Conservation (phyloP, 2,888 invertebrate genomes). For the Argynnis bischoffii region DNA sequence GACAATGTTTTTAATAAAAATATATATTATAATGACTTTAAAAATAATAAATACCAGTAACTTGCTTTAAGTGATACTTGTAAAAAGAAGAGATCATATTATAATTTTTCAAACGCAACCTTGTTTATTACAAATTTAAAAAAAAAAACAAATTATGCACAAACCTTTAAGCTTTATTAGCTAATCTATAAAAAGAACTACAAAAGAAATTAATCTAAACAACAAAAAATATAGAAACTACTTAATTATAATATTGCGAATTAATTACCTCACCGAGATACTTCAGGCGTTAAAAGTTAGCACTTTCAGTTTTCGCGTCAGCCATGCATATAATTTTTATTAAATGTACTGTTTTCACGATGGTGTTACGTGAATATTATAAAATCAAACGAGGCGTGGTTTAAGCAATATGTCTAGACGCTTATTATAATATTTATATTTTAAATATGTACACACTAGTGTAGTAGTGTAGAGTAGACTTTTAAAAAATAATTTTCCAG, state of each 20-base stretch:
- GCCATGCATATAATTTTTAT: constrained; percentile 13
- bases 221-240: not conserved
- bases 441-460: not conserved
- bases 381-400: constrained; percentile 1
- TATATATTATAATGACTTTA: too few relatives aligned
- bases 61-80: too few relatives aligned
- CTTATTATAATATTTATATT: not conserved
- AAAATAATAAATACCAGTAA: too few relatives aligned
- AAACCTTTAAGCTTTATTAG: too few relatives aligned
- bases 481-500: too few relatives aligned
- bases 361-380: not conserved
- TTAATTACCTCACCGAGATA: constrained; percentile 15
- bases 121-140: too few relatives aligned
- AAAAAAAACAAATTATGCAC: too few relatives aligned
- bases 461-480: not conserved
- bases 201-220: not conserved
- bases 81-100: too few relatives aligned
- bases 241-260: constrained; percentile 15
- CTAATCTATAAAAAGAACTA: not conserved
- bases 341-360: constrained; percentile 11
- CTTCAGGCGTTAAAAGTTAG: constrained; percentile 25
- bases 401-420: too few relatives aligned
- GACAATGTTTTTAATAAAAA: too few relatives aligned
- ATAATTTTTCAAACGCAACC: too few relatives aligned
- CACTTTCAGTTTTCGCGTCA: constrained; percentile 28